Conservation (phyloP, 2,113 vertebrate genomes). For the Indicator maculatus region DNA sequence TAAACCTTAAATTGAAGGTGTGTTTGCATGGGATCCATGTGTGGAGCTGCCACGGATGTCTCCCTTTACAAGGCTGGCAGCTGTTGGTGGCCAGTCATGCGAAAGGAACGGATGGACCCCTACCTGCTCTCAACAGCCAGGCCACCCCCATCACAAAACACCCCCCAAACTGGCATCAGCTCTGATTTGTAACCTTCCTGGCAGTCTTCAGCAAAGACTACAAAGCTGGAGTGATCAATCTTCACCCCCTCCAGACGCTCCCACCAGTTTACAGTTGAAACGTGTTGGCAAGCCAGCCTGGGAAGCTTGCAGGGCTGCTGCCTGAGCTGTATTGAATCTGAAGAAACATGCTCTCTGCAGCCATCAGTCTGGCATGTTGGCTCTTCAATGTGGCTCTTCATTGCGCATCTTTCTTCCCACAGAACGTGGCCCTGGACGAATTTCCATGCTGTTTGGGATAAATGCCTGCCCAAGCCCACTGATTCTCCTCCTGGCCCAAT, state of each 20-base stretch:
- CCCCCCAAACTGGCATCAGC: neutral
- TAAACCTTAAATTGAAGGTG: neutral
- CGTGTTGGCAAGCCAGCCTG: accelerated
- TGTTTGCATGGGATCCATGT: accelerated
- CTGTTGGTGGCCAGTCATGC: too few relatives aligned
- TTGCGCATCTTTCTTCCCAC: neutral
- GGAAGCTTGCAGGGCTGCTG: neutral
- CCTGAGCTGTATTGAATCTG: neutral
- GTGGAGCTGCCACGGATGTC: accelerated
- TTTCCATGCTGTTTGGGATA: neutral
- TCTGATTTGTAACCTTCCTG: neutral
- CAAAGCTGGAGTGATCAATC: neutral
- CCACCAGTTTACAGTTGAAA: neutral
- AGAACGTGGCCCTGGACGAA: neutral
- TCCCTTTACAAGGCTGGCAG: neutral
- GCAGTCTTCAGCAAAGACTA: neutral
- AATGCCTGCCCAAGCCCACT: neutral
- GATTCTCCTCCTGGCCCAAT: neutral
- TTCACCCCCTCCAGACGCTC: neutral
- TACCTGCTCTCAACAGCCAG: neutral
- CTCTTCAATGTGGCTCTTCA: accelerated
- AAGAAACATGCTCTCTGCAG: neutral
- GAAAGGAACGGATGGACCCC: accelerated
- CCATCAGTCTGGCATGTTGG: neutral
- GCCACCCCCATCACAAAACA: accelerated